Evolutionary conservation across 2,113 vertebrate species (phyloP).

Genomic region (Prionailurus bengalensis): DNA sequence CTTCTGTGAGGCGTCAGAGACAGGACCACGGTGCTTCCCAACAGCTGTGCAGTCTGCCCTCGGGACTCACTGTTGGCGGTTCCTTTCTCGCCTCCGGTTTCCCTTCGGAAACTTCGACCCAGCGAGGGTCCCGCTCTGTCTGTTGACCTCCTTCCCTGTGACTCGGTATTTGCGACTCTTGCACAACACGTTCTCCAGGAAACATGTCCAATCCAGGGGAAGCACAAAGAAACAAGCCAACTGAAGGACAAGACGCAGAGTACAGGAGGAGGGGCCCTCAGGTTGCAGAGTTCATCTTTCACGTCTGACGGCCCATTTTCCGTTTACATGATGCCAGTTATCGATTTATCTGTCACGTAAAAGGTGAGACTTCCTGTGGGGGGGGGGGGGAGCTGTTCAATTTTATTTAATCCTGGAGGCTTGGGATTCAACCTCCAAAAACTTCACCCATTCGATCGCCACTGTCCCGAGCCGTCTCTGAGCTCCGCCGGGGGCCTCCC

Average conservation of each 20-base stretch:
- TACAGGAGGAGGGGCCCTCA: too few species aligned
- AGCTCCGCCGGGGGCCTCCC: background rate
- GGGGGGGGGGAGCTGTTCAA: accelerated
- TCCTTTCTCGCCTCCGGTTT: too few species aligned
- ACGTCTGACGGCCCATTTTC: background rate
- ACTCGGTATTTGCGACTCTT: accelerated
- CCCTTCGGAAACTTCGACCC: background rate
- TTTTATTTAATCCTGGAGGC: too few species aligned
- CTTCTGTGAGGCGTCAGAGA: too few species aligned
- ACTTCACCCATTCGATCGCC: background rate
- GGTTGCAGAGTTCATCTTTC: accelerated
- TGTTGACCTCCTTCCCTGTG: accelerated
- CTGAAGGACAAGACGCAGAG: accelerated
- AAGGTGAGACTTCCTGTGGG: accelerated
- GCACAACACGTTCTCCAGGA: background rate
- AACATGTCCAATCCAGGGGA: accelerated
- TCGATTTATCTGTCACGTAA: accelerated
- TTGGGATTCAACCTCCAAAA: background rate
- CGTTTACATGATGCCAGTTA: accelerated
- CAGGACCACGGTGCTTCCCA: accelerated
- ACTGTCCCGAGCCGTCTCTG: accelerated
- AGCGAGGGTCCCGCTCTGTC: accelerated
- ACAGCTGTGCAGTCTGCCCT: accelerated
- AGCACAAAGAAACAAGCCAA: background rate
- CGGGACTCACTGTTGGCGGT: accelerated